phyloP scores from a whole-genome alignment of 2,797 vertebrate genomes.

The Anolis apletophallus region DNA sequence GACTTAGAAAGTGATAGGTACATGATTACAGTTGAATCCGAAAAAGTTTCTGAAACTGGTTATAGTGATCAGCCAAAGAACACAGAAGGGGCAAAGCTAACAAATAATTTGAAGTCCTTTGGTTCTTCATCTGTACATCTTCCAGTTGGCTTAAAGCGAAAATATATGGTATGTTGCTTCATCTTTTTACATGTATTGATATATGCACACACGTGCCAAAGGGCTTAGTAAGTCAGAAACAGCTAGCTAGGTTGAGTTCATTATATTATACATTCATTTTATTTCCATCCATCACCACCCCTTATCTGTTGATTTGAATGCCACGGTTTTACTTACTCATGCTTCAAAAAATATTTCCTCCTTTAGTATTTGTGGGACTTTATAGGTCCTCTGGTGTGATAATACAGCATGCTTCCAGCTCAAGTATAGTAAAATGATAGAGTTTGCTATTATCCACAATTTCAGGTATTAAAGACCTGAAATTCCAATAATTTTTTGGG shows the following conservation, averaged over 20 bases:
- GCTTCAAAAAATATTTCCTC: too few relatives aligned
- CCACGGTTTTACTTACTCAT: too few relatives aligned
- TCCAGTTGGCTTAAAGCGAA: slow-evolving; percentile 80
- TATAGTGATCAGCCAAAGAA: slow-evolving; percentile 15
- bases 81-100: slow-evolving; percentile 22
- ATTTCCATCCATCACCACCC: too few relatives aligned
- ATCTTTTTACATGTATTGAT: background rate
- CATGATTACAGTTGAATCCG: slow-evolving; percentile 80
- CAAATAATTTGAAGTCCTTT: slow-evolving; percentile 15
- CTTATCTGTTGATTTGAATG: too few relatives aligned
- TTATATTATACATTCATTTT: background rate
- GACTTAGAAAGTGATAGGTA: slow-evolving; percentile 81
- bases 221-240: background rate
- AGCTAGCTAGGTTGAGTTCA: background rate
- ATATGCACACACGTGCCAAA: background rate
- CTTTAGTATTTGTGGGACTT: too few relatives aligned
- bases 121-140: slow-evolving; percentile 54
- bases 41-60: slow-evolving; percentile 49
- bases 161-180: slow-evolving; percentile 70
- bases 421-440: too few relatives aligned
- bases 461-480: too few relatives aligned
- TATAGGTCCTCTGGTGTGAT: too few relatives aligned
- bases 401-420: too few relatives aligned
- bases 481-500: too few relatives aligned
- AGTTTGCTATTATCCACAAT: too few relatives aligned